Base-by-base conservation (phyloP, 2,797 vertebrate species). In the Oceanodroma leucorhoa region DNA sequence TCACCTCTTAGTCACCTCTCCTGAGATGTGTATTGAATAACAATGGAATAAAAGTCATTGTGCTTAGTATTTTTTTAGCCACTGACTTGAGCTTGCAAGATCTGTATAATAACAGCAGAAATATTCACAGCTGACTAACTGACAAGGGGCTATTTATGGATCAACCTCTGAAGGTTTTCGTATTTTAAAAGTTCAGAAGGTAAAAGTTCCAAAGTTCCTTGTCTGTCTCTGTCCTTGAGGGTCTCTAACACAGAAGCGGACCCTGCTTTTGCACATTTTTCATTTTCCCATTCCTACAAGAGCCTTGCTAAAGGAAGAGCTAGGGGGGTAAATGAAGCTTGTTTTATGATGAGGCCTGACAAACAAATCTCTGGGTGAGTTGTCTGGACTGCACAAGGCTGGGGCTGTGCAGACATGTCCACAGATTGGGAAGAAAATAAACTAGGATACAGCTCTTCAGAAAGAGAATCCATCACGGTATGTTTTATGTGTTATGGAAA, bases 1-100 rank as follows among this genome's bases (percentile, higher is more conserved):
- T 97, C 92, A 96, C 96, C 96, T 94, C 96, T 95, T 94, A 95
- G 92, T 97, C 94, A 96, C 93, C 93, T 83, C 96, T 90, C 85
- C 70, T 58, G 69, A 97, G 92, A 93, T 94, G 64, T 58, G 40
- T 38, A 82, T 82, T 89, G 93, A 94, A 94, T 96, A 91, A 41
- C 78, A 90, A 84, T 92, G 90, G 57, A 93, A 92, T 65, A 86
- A 92, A 97, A 95, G 75, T 53, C 90, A 92, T 93, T 92, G 91
- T 96, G 78, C 91, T 95, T 69, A 20, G 87, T 76, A 78, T 69
- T 95, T 96, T 97, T 96, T 97, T 96, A 96, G 76, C 85, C 93
- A 84, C 62, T 84, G 89, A 90, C 83, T 91, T 84, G 78, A 96
- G 89, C 77, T 86, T 79, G 84, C 78, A 69, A 62, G 72, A 90